Evolutionary conservation across 2,888 invertebrate genomes (phyloP), one percentile per base, ranked within the genome.

Genomic region (Microctonus aethiopoides): DNA sequence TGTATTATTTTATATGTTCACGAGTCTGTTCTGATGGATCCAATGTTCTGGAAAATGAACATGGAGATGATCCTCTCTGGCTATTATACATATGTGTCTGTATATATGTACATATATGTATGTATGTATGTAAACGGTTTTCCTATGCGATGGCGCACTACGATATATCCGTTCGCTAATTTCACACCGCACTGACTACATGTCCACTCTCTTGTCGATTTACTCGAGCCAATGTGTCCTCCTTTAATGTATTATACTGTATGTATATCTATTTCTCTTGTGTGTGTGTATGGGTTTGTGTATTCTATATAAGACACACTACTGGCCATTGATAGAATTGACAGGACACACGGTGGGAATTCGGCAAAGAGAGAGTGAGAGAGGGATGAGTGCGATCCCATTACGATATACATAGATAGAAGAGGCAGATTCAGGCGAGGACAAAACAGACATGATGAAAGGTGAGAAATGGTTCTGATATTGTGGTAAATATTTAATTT

Each of bases 31-130:
- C 34, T 66, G 46, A 52, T 71, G 39, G 66, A 29, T 81, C 81
- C 85, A 86, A 84, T 86, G 86, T 84, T 79, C 82, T 83, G 86
- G 86, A 86, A 86, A 86, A 86, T 86, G 84, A 85, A 85, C 83
- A 82, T 81, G 81, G 81, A 79, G 82, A 79, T 24, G 11, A 56
- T 16, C 36, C 32, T 36, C 11, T 24, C 26, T 60, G 36, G n/a
- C n/a, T n/a, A n/a, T n/a, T n/a, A n/a, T n/a, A 34, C 11, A 79
- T 77, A 78, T 68, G 16, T 51, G n/a, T n/a, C n/a, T n/a, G n/a
- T n/a, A n/a, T n/a, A n/a, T n/a, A n/a, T 39, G 52, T 59, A 36
- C 29, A 32, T 74, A 80, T 77, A n/a, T n/a, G n/a, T n/a, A n/a
- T n/a, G n/a, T n/a, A n/a, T n/a, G n/a, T n/a, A n/a, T n/a, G n/a